phyloP scores from a whole-genome alignment of 1,140 invertebrate genomes.

The Eupristina koningsbergeri region DNA sequence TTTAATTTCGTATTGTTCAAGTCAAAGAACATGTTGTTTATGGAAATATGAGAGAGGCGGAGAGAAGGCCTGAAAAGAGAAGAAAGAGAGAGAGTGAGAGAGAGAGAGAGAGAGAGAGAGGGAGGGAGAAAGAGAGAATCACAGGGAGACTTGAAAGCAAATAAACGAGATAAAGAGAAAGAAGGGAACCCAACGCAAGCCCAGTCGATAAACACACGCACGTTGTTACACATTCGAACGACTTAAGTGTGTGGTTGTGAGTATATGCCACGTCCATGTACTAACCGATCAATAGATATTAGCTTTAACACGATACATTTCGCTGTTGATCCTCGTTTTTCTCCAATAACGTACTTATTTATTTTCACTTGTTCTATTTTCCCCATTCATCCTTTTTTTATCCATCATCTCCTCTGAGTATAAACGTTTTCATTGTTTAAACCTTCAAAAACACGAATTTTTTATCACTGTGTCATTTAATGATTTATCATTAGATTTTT shows the following conservation, averaged over 20 bases:
- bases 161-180: slow-evolving; percentile 47
- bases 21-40: not conserved
- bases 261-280: slow-evolving; percentile 54
- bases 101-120: not conserved
- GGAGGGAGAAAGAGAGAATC: not conserved
- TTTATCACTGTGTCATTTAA: too few relatives aligned
- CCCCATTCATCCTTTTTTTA: not conserved
- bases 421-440: too few relatives aligned
- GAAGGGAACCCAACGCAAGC: slow-evolving; percentile 43
- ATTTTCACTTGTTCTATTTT: not conserved
- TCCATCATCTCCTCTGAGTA: too few relatives aligned
- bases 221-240: slow-evolving; percentile 42
- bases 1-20: too few relatives aligned
- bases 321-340: not conserved
- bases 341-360: not conserved
- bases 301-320: slow-evolving; percentile 62
- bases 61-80: not conserved
- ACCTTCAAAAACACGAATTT: too few relatives aligned
- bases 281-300: slow-evolving; percentile 65
- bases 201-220: slow-evolving; percentile 63
- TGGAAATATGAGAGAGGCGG: not conserved
- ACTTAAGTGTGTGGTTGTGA: slow-evolving; percentile 12
- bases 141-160: slow-evolving; percentile 19
- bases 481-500: too few relatives aligned
- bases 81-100: not conserved